A percentile compares a stretch with the other conserved stretches of the same genome.
Evolutionary conservation across 2,888 invertebrate species (phyloP).

Genomic region (Parochlus steinenii): DNA sequence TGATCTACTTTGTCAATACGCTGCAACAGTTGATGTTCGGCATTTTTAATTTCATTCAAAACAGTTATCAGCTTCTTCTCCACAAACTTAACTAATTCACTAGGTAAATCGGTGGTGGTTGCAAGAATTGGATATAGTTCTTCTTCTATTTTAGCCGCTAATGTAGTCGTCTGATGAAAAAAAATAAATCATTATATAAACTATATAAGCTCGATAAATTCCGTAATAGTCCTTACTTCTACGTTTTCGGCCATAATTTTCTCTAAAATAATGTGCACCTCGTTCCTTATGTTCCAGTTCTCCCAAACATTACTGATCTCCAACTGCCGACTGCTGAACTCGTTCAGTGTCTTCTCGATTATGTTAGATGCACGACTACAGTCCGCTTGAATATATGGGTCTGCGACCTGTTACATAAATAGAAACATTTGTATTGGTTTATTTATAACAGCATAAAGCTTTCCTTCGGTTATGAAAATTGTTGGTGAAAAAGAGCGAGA

Average conservation of each 20-base stretch:
- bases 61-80: constrained; percentile 38
- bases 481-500: constrained; percentile 8
- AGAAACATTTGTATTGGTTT: no score
- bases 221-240: constrained; percentile 34
- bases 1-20: constrained; percentile 48
- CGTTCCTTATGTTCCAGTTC: constrained; percentile 46
- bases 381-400: constrained; percentile 50
- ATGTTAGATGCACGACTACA: constrained; percentile 47
- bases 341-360: constrained; percentile 50
- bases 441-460: no score
- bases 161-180: constrained; percentile 39
- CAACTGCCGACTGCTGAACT: constrained; percentile 45
- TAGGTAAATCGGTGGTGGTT: constrained; percentile 39
- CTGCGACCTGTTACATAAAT: constrained; percentile 36
- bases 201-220: constrained; percentile 9
- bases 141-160: constrained; percentile 49
- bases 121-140: constrained; percentile 61
- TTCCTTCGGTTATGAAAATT: no score
- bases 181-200: constrained; percentile 13
- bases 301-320: constrained; percentile 52
- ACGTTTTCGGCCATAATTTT: constrained; percentile 44
- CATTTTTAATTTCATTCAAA: constrained; percentile 41
- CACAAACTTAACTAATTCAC: constrained; percentile 37
- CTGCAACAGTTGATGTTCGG: constrained; percentile 48
- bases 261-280: constrained; percentile 33